phyloP scores from a whole-genome alignment of 2,888 invertebrate species.

The Trissoscelio sp. region DNA sequence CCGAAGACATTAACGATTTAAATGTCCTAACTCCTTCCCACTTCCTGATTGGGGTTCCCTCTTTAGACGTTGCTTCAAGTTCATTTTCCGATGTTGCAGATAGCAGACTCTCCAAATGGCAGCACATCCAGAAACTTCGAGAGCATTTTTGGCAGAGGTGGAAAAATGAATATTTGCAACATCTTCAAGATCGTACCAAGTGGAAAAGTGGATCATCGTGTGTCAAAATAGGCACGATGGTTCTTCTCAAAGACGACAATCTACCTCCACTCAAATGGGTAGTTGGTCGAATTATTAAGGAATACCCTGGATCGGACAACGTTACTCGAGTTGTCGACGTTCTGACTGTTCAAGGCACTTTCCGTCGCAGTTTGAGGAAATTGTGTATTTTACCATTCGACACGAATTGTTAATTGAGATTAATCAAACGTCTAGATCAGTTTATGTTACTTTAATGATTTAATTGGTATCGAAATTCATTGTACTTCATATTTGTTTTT shows the following conservation, averaged over 20 bases:
- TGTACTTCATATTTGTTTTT: neutral
- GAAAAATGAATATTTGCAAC: constrained; percentile 61
- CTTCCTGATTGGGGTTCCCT: neutral
- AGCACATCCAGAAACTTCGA: constrained; percentile 16
- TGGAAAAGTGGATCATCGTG: constrained; percentile 30
- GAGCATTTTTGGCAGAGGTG: constrained; percentile 69
- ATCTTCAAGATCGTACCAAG: constrained; percentile 64
- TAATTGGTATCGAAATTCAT: neutral
- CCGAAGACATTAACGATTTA: constrained; percentile 1
- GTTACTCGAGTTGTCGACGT: neutral
- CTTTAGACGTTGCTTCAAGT: neutral
- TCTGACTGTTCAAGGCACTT: neutral
- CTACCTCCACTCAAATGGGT: neutral
- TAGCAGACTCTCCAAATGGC: neutral
- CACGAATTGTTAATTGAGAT: neutral
- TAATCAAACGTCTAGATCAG: neutral
- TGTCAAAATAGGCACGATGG: constrained; percentile 2
- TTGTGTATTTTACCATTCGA: constrained; percentile 7
- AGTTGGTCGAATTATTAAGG: neutral
- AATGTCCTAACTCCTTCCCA: neutral
- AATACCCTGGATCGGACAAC: neutral
- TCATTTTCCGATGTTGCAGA: neutral
- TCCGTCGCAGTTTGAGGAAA: neutral
- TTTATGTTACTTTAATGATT: neutral
- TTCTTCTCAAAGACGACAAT: constrained; percentile 9